These are phyloP conservation scores for Ianthella basta DNA, from an alignment of 37 sponge, comb jelly and placozoan species.

Conservation along the genomic window DNA sequence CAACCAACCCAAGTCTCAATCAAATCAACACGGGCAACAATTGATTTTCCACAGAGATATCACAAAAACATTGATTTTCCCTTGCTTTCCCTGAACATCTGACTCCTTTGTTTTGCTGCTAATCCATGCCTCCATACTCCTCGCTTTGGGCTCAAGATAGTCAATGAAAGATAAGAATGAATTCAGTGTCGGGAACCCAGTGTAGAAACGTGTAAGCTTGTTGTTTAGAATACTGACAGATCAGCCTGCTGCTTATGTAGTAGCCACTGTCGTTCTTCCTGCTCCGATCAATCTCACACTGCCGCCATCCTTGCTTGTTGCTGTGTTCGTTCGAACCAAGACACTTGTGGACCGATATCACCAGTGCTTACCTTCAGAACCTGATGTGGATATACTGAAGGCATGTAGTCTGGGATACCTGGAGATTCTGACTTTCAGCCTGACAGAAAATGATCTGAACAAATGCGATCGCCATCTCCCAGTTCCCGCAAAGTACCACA, in stretches of 20 bases:
- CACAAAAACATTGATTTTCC: neutral
- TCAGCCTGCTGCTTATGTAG: neutral
- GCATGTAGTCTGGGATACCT: constrained; percentile 9
- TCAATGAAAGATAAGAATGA: neutral
- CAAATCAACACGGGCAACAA: constrained; percentile 17
- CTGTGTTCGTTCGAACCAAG: neutral
- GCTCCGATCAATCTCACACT: neutral
- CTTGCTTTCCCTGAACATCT: neutral
- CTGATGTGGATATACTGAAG: neutral
- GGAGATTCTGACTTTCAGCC: constrained; percentile 16
- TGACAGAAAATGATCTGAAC: constrained; percentile 13
- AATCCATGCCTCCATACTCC: neutral
- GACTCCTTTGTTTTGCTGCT: constrained; percentile 4
- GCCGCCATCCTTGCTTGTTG: neutral
- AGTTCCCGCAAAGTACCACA: constrained; percentile 6
- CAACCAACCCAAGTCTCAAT: neutral
- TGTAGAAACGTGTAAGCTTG: neutral
- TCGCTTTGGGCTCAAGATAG: constrained; percentile 6
- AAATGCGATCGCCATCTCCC: constrained; percentile 23
- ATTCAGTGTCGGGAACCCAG: neutral
- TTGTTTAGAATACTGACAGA: neutral
- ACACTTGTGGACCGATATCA: neutral
- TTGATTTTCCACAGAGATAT: constrained; percentile 22
- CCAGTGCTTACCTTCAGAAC: neutral
- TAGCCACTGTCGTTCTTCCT: neutral